A percentile compares a stretch with the other conserved stretches of the same genome.
phyloP scores from a whole-genome alignment of 1,140 invertebrate species.

The Daktulosphaira vitifoliae region DNA sequence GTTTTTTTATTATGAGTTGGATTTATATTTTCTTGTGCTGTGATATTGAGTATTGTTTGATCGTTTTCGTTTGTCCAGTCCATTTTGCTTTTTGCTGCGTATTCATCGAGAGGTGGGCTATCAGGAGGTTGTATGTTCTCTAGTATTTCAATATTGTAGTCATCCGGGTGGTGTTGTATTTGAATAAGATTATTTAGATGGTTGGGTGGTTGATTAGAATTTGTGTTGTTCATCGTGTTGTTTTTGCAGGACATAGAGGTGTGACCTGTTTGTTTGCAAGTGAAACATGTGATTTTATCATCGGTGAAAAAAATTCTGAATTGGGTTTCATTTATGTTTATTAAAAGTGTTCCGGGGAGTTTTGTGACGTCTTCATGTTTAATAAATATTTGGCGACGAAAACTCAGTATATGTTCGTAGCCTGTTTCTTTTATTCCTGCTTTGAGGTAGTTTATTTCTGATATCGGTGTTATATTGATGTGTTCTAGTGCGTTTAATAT shows the following conservation, averaged over 20 bases:
- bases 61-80: too few relatives aligned
- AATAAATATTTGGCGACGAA: background rate
- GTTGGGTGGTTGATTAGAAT: too few relatives aligned
- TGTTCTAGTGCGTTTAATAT: background rate
- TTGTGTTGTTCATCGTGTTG: too few relatives aligned
- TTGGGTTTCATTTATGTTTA: background rate
- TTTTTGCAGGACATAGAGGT: background rate
- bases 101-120: too few relatives aligned
- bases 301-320: slow-evolving; percentile 2
- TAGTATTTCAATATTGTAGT: too few relatives aligned
- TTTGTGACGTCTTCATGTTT: background rate
- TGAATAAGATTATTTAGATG: too few relatives aligned
- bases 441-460: background rate
- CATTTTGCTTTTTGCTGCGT: too few relatives aligned
- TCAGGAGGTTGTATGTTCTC: too few relatives aligned
- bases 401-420: background rate
- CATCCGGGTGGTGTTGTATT: too few relatives aligned
- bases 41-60: too few relatives aligned
- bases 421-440: background rate
- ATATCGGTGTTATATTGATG: background rate
- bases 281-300: background rate
- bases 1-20: too few relatives aligned
- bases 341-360: background rate
- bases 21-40: too few relatives aligned
- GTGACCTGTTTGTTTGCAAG: background rate